Percentiles rank a stretch among this genome's conserved stretches.
Conservation (phyloP, 2,797 vertebrate species). For the Brachyrhaphis roseni region DNA sequence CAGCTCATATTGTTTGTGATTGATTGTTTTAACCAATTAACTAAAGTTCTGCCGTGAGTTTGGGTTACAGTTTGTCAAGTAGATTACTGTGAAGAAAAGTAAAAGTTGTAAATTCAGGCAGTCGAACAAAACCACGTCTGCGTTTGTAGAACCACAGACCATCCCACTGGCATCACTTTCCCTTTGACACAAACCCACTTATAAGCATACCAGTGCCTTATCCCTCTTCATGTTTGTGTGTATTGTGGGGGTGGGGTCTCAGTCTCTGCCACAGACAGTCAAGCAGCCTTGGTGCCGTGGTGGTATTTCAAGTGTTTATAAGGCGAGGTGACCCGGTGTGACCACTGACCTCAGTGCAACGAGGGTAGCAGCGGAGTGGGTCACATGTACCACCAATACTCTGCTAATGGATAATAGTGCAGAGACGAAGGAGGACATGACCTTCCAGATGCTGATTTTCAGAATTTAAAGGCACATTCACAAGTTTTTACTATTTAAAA, state of each 20-base stretch:
- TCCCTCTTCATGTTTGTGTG: slow-evolving; percentile 12
- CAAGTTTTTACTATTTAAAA: neutral
- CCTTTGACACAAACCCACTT: slow-evolving; percentile 31
- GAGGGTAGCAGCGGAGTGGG: slow-evolving; percentile 21
- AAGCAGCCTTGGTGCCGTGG: slow-evolving; percentile 50
- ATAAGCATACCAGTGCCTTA: slow-evolving; percentile 40
- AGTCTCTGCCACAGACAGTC: slow-evolving; percentile 43
- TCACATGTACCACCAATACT: slow-evolving; percentile 51
- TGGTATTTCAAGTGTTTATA: slow-evolving; percentile 77
- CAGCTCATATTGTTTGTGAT: slow-evolving; percentile 7
- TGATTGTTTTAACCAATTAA: neutral
- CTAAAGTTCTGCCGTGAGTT: neutral
- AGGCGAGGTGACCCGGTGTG: slow-evolving; percentile 70
- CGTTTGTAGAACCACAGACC: slow-evolving; percentile 4
- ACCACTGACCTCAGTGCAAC: slow-evolving; percentile 67
- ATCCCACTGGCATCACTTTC: slow-evolving; percentile 35
- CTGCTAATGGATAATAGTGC: slow-evolving; percentile 57
- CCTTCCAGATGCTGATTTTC: slow-evolving; percentile 15
- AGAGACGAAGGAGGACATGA: slow-evolving; percentile 31
- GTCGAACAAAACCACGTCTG: neutral
- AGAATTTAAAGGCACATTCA: neutral
- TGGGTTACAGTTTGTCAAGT: neutral
- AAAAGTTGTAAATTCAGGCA: neutral
- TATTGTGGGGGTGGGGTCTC: slow-evolving; percentile 7
- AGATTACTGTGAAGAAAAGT: neutral